phyloP scores from a whole-genome alignment of 2,113 vertebrate species.

The Falcunculus frontatus region DNA sequence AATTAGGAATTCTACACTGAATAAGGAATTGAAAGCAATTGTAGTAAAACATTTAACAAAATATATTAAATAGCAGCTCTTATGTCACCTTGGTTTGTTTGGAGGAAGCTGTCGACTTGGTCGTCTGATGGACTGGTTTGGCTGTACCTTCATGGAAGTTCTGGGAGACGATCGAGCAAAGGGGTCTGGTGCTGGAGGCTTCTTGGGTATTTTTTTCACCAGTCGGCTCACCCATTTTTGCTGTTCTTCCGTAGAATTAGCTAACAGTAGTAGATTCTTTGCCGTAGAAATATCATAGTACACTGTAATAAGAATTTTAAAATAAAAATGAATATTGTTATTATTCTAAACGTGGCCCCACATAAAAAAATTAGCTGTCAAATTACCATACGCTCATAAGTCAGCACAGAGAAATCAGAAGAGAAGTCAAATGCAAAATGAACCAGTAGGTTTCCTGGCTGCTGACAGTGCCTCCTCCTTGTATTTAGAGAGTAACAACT shows the following conservation, averaged over 20 bases:
- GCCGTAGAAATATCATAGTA: constrained; percentile 96
- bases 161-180: constrained; percentile 93
- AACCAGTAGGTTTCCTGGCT: background rate
- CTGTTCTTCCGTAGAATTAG: constrained; percentile 92
- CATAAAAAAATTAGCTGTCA: background rate
- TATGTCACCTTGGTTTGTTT: constrained; percentile 91
- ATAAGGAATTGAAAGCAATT: background rate
- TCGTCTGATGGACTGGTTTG: constrained; percentile 91
- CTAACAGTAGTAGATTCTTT: constrained; percentile 95
- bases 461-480: background rate
- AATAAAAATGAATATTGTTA: background rate
- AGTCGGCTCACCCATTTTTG: constrained; percentile 97
- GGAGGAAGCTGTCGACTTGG: constrained; percentile 92
- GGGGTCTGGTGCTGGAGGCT: constrained; percentile 88
- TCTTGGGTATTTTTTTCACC: constrained; percentile 98
- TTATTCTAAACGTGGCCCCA: background rate
- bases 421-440: background rate
- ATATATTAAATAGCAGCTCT: background rate
- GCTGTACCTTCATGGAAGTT: constrained; percentile 91
- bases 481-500: background rate
- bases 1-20: background rate
- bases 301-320: constrained; percentile 71
- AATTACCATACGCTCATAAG: background rate
- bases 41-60: background rate
- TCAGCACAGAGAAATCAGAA: background rate